A percentile compares a stretch with the other conserved stretches of the same genome.
Evolutionary conservation across 2,888 invertebrate genomes (phyloP).

Genomic region (Calliopum simillimum): DNA sequence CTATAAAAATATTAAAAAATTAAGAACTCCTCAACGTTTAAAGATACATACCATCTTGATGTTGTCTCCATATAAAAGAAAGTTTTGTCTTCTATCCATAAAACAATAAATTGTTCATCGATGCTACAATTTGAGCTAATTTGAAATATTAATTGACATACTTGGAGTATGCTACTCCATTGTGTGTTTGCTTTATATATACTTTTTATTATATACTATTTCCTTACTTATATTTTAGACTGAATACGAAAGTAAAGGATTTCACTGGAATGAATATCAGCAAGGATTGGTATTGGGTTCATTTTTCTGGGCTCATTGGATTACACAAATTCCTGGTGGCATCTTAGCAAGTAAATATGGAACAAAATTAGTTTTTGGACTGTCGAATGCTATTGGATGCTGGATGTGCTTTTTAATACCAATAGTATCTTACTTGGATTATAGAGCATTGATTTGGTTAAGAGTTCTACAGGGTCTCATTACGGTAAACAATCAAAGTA

Average conservation of each 20-base stretch:
- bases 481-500: constrained; percentile 70
- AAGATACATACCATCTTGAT: too few species aligned
- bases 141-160: too few species aligned
- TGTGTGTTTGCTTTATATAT: too few species aligned
- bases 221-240: constrained; percentile 49
- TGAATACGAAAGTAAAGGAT: constrained; percentile 60
- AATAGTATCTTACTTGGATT: constrained; percentile 72
- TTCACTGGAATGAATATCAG: constrained; percentile 75
- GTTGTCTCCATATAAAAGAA: too few species aligned
- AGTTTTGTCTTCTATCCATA: too few species aligned
- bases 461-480: constrained; percentile 77
- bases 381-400: constrained; percentile 74
- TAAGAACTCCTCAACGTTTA: too few species aligned
- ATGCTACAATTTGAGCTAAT: too few species aligned
- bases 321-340: constrained; percentile 80
- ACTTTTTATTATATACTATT: background rate
- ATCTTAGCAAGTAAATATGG: constrained; percentile 76
- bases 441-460: constrained; percentile 71
- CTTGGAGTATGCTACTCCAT: too few species aligned
- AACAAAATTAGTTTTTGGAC: constrained; percentile 78
- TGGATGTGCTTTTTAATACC: constrained; percentile 77
- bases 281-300: constrained; percentile 75
- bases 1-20: too few species aligned
- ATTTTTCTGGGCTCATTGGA: constrained; percentile 81
- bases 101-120: too few species aligned